A percentile compares a stretch with the other conserved stretches of the same genome.
Evolutionary conservation across 2,113 vertebrate species (phyloP).

Genomic region (Geothlypis trichas): DNA sequence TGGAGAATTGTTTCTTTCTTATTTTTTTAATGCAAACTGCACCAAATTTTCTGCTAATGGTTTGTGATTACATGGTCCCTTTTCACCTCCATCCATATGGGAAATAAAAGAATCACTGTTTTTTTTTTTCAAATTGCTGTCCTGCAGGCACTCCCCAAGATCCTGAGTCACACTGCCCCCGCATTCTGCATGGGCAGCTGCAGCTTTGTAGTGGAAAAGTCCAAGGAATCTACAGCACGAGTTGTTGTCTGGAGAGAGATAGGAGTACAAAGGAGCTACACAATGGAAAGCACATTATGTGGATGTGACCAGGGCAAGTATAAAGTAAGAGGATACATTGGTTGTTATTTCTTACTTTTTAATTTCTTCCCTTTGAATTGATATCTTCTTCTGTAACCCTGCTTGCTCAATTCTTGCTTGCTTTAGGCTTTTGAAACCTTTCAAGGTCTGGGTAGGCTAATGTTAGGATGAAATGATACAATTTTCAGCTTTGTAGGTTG

Average conservation of each 20-base stretch:
- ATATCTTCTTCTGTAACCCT: neutral
- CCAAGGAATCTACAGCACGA: conserved; percentile 94
- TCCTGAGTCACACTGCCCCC: conserved; percentile 92
- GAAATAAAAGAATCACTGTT: neutral
- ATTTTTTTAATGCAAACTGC: neutral
- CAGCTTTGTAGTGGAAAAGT: conserved; percentile 98
- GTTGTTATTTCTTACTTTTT: neutral
- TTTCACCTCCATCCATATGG: neutral
- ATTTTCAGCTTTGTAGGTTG: neutral
- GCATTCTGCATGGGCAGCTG: conserved; percentile 96
- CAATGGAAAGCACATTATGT: conserved; percentile 97
- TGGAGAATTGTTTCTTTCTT: neutral
- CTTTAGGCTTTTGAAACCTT: neutral
- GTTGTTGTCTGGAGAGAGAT: conserved; percentile 98
- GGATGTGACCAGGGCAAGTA: conserved; percentile 98
- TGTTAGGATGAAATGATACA: neutral
- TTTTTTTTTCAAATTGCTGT: neutral
- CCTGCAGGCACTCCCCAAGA: conserved; percentile 89
- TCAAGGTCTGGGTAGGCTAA: neutral
- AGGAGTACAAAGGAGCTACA: conserved; percentile 95
- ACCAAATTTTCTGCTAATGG: neutral
- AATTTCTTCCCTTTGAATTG: neutral
- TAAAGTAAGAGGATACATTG: conserved; percentile 77
- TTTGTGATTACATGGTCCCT: neutral
- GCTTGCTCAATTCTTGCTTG: neutral